Conservation (phyloP, 2,113 vertebrate genomes). For the Spermophilus dauricus region DNA sequence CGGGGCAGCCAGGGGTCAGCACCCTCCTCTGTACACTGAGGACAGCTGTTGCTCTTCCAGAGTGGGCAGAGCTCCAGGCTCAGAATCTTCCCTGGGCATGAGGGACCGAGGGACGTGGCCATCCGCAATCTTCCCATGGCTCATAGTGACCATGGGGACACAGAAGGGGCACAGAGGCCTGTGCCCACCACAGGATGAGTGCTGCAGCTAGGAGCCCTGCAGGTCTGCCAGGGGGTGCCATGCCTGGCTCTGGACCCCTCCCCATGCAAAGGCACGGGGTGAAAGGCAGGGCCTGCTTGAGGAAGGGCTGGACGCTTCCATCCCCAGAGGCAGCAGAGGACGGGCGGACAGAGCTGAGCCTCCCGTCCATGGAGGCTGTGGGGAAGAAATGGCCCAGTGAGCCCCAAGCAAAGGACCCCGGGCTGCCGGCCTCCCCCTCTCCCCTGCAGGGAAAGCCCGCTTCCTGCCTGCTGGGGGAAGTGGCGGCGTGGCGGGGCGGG, state of each 20-base stretch:
- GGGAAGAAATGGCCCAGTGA: rapidly evolving
- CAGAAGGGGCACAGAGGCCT: rapidly evolving
- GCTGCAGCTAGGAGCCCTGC: rapidly evolving
- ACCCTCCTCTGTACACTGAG: no score
- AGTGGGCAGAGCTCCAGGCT: not conserved
- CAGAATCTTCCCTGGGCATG: not conserved
- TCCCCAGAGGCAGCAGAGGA: rapidly evolving
- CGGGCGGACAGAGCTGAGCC: not conserved
- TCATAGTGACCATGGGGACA: not conserved
- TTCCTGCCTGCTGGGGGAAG: conserved; percentile 77
- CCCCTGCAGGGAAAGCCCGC: not conserved
- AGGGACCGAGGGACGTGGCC: no score
- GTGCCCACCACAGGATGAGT: rapidly evolving
- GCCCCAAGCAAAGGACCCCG: not conserved
- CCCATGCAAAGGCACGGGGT: rapidly evolving
- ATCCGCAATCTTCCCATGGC: not conserved
- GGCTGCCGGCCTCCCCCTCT: rapidly evolving
- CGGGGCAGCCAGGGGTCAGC: rapidly evolving
- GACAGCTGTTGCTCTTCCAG: no score
- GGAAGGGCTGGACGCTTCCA: rapidly evolving
- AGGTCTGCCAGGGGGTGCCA: not conserved
- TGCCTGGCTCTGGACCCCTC: not conserved
- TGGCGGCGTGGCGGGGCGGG: conserved; percentile 86
- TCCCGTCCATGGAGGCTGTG: not conserved
- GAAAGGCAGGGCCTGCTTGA: rapidly evolving